Evolutionary conservation across 92 coral and sea anemone genomes (phyloP), one percentile per base, ranked within the genome.

Genomic region (Parazoanthus swiftii): DNA sequence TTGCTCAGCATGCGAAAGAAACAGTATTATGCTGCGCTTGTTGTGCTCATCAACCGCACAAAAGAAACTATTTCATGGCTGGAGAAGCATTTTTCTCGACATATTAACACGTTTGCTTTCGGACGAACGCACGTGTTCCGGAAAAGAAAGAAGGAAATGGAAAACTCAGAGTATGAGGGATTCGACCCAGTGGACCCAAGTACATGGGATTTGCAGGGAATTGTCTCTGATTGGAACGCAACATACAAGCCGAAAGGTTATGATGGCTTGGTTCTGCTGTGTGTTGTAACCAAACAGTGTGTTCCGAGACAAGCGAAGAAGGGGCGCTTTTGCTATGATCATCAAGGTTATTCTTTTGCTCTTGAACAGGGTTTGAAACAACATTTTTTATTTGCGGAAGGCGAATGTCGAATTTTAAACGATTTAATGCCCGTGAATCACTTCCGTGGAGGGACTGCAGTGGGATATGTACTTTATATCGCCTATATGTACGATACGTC

Each of bases 51-150:
- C 79, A 75, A 23, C 79, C 79, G 79, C 50, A 75, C 79, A 75
- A 75, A 75, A 44, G 79, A 75, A 75, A 75, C 79, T 14, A 75
- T 75, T 38, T 75, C 79, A 75, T 75, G 79, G 79, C 79, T 75
- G 23, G 79, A 75, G 50, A 75, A 75, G 14, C 79, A 75, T 10
- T 39, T 44, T 6, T 44, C 79, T 39, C 79, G 25, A 39, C 48
- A 75, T 39, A 75, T 75, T 29, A 75, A 75, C 79, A 75, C 79
- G 79, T 75, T 75, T 75, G 3, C 79, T 23, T 37, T 75, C 46
- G 79, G 79, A 75, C 79, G 79, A 75, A 75, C 46, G 21, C 79
- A 14, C 18, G 79, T 75, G 26, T 75, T 75, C 46, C 79, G 50
- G 29, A 37, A 10, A 51, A 75, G 79, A 75, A 75, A 75, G 51